Conservation (phyloP, 1,140 invertebrate species). For the Amyelois transitella region DNA sequence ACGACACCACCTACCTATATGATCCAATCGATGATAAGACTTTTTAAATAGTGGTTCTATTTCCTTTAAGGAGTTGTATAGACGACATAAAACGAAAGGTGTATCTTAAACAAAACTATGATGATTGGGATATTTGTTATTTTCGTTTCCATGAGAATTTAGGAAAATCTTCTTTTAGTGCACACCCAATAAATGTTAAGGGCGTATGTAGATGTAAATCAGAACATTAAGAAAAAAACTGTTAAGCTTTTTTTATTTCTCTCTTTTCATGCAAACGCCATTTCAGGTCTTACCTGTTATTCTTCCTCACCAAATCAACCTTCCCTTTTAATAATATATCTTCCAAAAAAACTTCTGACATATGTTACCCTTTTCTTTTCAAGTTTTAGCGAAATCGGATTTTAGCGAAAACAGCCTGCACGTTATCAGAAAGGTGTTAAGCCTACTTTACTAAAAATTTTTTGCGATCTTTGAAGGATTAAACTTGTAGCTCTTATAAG, state of each 20-base stretch:
- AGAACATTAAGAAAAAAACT: too few species aligned
- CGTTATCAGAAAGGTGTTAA: neutral
- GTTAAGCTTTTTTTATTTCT: too few species aligned
- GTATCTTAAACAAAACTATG: too few species aligned
- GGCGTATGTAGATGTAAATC: too few species aligned
- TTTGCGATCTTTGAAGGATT: neutral
- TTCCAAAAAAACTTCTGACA: neutral
- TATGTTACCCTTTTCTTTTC: neutral
- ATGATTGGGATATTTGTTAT: too few species aligned
- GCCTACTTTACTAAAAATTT: neutral
- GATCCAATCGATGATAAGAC: conserved; percentile 43
- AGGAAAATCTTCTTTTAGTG: too few species aligned
- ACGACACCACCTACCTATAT: conserved; percentile 31
- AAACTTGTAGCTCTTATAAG: neutral
- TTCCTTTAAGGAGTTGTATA: conserved; percentile 7
- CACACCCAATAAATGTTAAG: too few species aligned
- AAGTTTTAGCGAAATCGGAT: neutral
- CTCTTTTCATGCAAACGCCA: too few species aligned
- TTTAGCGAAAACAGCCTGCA: neutral
- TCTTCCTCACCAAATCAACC: too few species aligned
- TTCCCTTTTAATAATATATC: neutral
- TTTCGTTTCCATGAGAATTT: too few species aligned
- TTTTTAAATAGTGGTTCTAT: conserved; percentile 1
- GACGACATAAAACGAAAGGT: neutral
- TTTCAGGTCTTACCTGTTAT: too few species aligned